These are phyloP conservation scores for Caenorhabditis angaria DNA, from an alignment of 2,888 invertebrate genomes.

Conservation along the genomic window DNA sequence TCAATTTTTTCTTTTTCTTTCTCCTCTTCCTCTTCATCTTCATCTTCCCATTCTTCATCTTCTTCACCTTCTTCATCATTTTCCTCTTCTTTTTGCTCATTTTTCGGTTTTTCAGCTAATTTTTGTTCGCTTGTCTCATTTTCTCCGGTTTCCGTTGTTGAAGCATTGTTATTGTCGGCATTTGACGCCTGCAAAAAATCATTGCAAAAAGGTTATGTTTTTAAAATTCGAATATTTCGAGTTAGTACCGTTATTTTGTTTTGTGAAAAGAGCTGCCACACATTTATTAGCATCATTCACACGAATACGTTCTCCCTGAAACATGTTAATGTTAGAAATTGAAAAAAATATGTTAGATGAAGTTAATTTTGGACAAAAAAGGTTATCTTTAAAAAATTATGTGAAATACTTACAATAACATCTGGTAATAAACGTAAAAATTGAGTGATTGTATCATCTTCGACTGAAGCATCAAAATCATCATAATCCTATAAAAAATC, in stretches of 20 bases:
- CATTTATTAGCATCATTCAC: conserved; percentile 43
- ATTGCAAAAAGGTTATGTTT: background rate
- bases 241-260: conserved; percentile 11
- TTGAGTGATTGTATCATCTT: conserved; percentile 55
- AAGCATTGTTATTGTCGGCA: background rate
- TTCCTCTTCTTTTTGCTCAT: conserved; percentile 7
- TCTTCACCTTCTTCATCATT: conserved; percentile 34
- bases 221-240: background rate
- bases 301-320: conserved; percentile 43
- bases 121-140: background rate
- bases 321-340: conserved; percentile 3
- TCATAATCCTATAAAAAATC: conserved; percentile 55
- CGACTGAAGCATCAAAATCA: conserved; percentile 63
- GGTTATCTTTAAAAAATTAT: background rate
- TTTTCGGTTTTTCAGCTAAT: background rate
- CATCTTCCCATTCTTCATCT: too few species aligned
- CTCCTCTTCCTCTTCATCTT: background rate
- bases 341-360: background rate
- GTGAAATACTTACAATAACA: conserved; percentile 39
- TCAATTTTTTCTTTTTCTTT: background rate
- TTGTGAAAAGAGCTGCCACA: conserved; percentile 40
- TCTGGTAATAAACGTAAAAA: conserved; percentile 57
- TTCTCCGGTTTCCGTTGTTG: background rate
- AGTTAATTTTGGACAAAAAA: too few species aligned
- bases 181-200: background rate